A percentile compares a stretch with the other conserved stretches of the same genome.
Evolutionary conservation across 2,797 vertebrate genomes (phyloP).

Genomic region (Clarias laeviceps): DNA sequence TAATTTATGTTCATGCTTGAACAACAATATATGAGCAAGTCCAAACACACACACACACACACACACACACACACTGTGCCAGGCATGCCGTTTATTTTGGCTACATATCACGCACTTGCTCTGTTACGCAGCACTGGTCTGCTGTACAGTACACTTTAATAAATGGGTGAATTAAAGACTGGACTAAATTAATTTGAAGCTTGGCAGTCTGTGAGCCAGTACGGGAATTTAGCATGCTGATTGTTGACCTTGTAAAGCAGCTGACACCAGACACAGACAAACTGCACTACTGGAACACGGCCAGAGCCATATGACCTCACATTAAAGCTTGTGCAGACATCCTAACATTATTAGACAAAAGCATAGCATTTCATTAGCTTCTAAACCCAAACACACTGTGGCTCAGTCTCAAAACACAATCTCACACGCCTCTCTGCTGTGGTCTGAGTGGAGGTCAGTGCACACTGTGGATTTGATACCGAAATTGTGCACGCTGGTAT

Average conservation of each 20-base stretch:
- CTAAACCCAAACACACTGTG: not conserved
- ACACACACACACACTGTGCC: conserved; percentile 55
- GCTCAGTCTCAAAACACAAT: not conserved
- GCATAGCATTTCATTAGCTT: not conserved
- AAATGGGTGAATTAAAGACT: conserved; percentile 64
- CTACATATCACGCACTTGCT: conserved; percentile 44
- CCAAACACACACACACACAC: conserved; percentile 30
- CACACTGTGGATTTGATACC: not conserved
- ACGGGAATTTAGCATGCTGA: conserved; percentile 46
- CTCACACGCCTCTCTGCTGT: not conserved
- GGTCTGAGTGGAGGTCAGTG: not conserved
- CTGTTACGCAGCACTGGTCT: conserved; percentile 1
- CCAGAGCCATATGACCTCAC: not conserved
- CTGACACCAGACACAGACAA: not conserved
- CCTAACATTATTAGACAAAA: not conserved
- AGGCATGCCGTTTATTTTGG: conserved; percentile 71
- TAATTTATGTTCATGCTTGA: conserved; percentile 72
- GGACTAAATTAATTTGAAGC: conserved; percentile 49
- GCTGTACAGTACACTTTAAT: conserved; percentile 50
- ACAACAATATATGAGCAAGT: conserved; percentile 69
- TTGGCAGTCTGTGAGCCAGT: conserved; percentile 32
- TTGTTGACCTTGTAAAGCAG: conserved; percentile 37
- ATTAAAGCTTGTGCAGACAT: not conserved
- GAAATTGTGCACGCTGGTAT: not conserved
- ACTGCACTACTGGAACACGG: not conserved